Base-by-base conservation (phyloP, 2,113 vertebrate species). In the Mionectes macconnelli region DNA sequence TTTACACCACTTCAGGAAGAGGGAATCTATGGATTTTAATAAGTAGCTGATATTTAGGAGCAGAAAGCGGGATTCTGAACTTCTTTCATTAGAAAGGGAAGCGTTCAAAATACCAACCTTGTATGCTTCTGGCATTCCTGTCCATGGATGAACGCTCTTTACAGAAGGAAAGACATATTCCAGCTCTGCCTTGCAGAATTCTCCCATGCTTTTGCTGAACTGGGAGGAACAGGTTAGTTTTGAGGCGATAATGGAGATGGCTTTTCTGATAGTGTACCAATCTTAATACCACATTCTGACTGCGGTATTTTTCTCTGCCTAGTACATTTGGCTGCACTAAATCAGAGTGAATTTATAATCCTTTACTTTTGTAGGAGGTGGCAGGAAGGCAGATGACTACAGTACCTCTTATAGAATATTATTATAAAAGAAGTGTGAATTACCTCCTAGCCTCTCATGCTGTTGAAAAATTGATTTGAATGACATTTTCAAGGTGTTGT, bases 401-500 rank as follows among this genome's bases (percentile, higher is more conserved):
- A 95, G 23, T 96, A 96, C 94, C 82, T 95, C 84, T 95, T 97
- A 94, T 62, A 93, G 95, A 89, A 94, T 93, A 95, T 97, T 96
- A 90, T 97, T 96, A 91, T 97, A 96, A 96, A 96, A 96, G 90
- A 93, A 59, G 39, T 91, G 92, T 97, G 97, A 97, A 91, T 96
- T 96, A 95, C 87, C 89, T 94, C 92, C 91, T 96, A 96, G 86
- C 93, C 55, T 90, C 89, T 80, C 84, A 84, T 80, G 67, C 96
- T 94, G 72, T 95, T 97, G 90, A 95, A 91, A 97, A 95, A 79
- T 76, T 72, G 59, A 96, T 89, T 90, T 80, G 68, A 84, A 91
- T 92, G 95, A 86, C 94, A 91, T 74, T 81, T 97, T 97, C 84
- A 93, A 96, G 95, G 92, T 96, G 73, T 84, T 83, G 67, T 94